Evolutionary conservation across 2,888 invertebrate genomes (phyloP), one percentile per base, ranked within the genome.

Genomic region (Melanotus villosus): DNA sequence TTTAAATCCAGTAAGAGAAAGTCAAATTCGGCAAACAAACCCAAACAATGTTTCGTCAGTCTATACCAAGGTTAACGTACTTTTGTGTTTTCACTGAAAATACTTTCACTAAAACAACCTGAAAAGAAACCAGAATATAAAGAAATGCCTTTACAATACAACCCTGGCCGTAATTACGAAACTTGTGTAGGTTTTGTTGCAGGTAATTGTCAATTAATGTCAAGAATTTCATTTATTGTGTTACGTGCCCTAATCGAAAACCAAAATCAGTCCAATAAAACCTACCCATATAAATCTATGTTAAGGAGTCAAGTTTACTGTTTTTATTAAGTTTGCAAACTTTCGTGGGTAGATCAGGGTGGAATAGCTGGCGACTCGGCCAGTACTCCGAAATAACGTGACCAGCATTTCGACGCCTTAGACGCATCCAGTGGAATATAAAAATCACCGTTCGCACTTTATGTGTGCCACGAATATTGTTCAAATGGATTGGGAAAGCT

Each of bases 401-500:
- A 62, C 50, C 62, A 12, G 47, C 47, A 50, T 62, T 14, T 9
- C 16, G 52, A 32, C 30, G 32, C 52, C 52, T 19, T 21, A 34
- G 50, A 38, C 50, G 38, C 47, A 62, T 62, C 50, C 38, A 18
- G 36, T 26, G 47, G 50, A 38, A 62, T 38, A 62, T 52, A 62
- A 62, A 62, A 62, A 62, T 62, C 38, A 60, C 50, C 56, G 32
- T 60, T 60, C 50, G 19, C 60, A 50, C 60, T 60, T 50, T 60
- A 60, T 58, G 30, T 58, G 19, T 45, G 23, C 30, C 7, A 19
- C 16, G 45, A 60, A 60, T 60, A 60, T 60, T 60, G 34, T 32
- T 47, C 47, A 19, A 34, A 26, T n/a, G 19, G 14, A 54, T 32
- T 54, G 54, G 36, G 32, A 52, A 47, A 47, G 23, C 10, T 47